phyloP scores from a whole-genome alignment of 2,888 invertebrate genomes.

The Pharmacophagus antenor region DNA sequence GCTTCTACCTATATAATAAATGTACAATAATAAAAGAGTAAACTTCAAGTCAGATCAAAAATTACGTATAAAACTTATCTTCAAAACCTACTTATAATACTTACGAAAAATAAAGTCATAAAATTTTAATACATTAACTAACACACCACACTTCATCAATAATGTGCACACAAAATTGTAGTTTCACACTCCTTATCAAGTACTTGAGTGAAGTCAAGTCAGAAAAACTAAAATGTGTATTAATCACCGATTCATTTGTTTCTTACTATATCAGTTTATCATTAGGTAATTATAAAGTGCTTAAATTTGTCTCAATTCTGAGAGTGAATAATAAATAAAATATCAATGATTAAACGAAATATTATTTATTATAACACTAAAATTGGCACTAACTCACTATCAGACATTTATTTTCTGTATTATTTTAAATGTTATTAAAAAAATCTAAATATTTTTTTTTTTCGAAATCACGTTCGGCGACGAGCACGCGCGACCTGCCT shows the following conservation, averaged over 20 bases:
- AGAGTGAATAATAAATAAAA: not conserved
- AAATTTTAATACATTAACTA: not conserved
- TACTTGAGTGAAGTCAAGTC: constrained; percentile 20
- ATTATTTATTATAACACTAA: not conserved
- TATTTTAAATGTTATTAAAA: not conserved
- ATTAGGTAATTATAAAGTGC: constrained; percentile 14
- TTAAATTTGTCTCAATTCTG: not conserved
- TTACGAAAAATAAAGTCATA: constrained; percentile 9
- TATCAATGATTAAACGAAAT: not conserved
- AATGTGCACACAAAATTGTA: constrained; percentile 16
- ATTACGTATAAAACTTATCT: not conserved
- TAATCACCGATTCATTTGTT: constrained; percentile 9
- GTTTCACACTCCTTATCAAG: constrained; percentile 20
- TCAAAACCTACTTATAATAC: not conserved
- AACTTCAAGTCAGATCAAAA: not conserved
- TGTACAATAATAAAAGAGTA: too few relatives aligned
- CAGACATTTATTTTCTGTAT: not conserved
- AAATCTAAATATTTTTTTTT: constrained; percentile 3
- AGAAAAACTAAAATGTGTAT: constrained; percentile 9
- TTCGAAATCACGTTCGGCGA: constrained; percentile 32
- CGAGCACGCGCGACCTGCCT: constrained; percentile 49
- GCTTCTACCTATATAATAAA: too few relatives aligned
- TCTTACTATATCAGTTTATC: constrained; percentile 6
- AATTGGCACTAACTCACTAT: not conserved
- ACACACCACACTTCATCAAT: constrained; percentile 12